Conservation (phyloP, 2,113 vertebrate genomes). For the Sturnira hondurensis region DNA sequence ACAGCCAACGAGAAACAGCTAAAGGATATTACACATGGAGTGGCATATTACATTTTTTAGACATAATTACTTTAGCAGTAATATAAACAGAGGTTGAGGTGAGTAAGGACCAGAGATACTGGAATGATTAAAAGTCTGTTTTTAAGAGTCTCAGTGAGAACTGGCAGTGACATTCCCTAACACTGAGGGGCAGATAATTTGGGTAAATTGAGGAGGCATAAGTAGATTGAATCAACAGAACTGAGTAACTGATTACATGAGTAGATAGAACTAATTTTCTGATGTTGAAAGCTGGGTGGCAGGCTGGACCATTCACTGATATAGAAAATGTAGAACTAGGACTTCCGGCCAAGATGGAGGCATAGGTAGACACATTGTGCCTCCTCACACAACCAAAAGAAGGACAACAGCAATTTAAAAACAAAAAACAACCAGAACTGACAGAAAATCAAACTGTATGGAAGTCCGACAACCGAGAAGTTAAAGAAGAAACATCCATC, state of each 20-base stretch:
- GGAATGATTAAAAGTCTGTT: not conserved
- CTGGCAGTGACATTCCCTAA: not conserved
- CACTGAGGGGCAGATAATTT: not conserved
- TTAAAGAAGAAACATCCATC: too few relatives aligned
- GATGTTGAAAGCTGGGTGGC: not conserved
- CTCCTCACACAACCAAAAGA: too few relatives aligned
- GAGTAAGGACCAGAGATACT: not conserved
- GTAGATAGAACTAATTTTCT: not conserved
- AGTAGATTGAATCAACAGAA: not conserved
- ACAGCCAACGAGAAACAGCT: not conserved
- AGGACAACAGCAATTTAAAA: too few relatives aligned
- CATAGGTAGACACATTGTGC: too few relatives aligned
- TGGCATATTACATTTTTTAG: not conserved
- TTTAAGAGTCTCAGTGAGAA: not conserved
- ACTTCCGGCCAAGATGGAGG: too few relatives aligned
- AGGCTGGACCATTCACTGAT: not conserved
- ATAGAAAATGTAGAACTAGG: not conserved
- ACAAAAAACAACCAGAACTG: too few relatives aligned
- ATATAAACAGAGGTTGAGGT: not conserved
- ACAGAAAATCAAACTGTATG: too few relatives aligned
- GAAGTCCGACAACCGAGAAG: too few relatives aligned
- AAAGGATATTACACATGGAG: not conserved
- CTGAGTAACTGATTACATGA: not conserved
- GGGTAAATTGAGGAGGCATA: not conserved
- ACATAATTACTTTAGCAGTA: not conserved